These are phyloP conservation scores for Chelmon rostratus DNA, from an alignment of 2,797 vertebrate species.

Conservation along the genomic window DNA sequence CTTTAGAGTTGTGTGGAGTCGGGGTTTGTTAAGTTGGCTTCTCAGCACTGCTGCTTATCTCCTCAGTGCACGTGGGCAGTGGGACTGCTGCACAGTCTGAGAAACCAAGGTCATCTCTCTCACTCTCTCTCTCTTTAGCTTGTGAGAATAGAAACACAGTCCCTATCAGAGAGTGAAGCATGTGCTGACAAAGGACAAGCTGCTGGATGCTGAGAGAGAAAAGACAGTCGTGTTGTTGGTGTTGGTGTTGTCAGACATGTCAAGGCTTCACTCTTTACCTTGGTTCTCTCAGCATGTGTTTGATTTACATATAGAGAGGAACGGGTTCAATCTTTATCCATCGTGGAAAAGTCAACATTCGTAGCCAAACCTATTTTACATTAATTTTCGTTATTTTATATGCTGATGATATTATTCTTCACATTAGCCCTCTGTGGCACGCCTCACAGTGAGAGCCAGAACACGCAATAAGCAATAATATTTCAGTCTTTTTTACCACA, in stretches of 20 bases:
- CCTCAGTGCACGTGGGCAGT: conserved; percentile 32
- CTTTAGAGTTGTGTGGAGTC: conserved; percentile 38
- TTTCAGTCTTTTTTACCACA: too few relatives aligned
- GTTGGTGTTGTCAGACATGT: conserved; percentile 10
- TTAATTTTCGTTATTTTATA: not conserved
- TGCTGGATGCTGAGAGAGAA: conserved; percentile 3
- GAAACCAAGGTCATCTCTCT: conserved; percentile 52
- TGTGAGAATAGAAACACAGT: conserved; percentile 20
- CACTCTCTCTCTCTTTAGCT: conserved; percentile 10
- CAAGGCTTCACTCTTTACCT: conserved; percentile 2
- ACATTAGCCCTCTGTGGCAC: too few relatives aligned
- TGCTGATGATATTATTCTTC: too few relatives aligned
- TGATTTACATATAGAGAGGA: conserved; percentile 3
- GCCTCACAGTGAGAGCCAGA: too few relatives aligned
- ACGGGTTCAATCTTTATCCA: not conserved
- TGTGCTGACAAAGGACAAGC: conserved; percentile 27
- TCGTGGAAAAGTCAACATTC: not conserved
- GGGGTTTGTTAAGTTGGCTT: conserved; percentile 52
- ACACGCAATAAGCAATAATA: too few relatives aligned
- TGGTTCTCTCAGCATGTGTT: not conserved
- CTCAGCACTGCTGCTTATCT: conserved; percentile 66
- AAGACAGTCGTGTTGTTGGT: not conserved
- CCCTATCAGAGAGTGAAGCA: conserved; percentile 6
- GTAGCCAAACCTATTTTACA: not conserved
- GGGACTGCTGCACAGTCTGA: conserved; percentile 8